Percentiles rank a stretch among this genome's conserved stretches.
Evolutionary conservation across 2,888 invertebrate species (phyloP).

Genomic region (Maniola hyperantus): DNA sequence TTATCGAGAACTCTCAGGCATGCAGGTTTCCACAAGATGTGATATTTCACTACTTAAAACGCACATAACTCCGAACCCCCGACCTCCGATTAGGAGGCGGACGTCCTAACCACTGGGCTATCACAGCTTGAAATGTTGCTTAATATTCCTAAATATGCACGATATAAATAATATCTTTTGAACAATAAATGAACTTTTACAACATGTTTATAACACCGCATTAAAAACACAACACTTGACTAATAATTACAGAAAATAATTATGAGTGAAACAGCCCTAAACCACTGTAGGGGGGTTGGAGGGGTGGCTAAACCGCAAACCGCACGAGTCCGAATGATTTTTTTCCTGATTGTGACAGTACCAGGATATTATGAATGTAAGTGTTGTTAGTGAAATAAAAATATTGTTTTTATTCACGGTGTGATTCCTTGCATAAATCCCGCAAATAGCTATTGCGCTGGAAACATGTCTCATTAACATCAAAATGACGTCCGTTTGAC

Average conservation of each 20-base stretch:
- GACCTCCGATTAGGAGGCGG: too few species aligned
- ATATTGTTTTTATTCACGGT: slow-evolving; percentile 6
- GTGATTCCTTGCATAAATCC: too few species aligned
- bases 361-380: slow-evolving; percentile 37
- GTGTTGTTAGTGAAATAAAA: slow-evolving; percentile 19
- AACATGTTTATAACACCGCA: not conserved
- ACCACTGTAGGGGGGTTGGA: slow-evolving; percentile 13
- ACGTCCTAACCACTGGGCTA: too few species aligned
- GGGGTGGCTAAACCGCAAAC: slow-evolving; percentile 40
- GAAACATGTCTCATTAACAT: too few species aligned
- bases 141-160: too few species aligned
- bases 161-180: not conserved
- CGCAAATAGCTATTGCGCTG: too few species aligned
- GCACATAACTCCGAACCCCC: too few species aligned
- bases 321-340: slow-evolving; percentile 34
- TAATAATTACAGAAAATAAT: not conserved
- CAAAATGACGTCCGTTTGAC: too few species aligned
- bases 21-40: too few species aligned
- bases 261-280: slow-evolving; percentile 23
- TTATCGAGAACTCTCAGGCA: too few species aligned
- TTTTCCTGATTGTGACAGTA: slow-evolving; percentile 37
- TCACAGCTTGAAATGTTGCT: too few species aligned
- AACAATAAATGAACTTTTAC: not conserved
- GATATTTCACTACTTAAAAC: too few species aligned
- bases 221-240: not conserved